phyloP scores from a whole-genome alignment of 2,113 vertebrate genomes.

The Oreochromis tanganicae region DNA sequence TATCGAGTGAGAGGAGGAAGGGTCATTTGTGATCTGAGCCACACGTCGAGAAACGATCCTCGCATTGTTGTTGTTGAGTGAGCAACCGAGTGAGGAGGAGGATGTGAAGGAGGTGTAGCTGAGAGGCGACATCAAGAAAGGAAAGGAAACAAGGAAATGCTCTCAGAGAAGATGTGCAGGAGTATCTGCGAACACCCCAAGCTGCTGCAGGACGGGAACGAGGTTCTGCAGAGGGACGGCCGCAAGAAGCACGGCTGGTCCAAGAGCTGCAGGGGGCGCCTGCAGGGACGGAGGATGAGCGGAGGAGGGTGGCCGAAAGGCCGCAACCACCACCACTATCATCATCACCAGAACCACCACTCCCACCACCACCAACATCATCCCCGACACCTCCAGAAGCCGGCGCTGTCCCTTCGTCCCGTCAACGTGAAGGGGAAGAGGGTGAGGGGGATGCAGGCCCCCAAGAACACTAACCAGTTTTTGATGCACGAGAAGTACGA shows the following conservation, averaged over 20 bases:
- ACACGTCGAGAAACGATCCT: neutral
- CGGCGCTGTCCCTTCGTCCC: slow-evolving; percentile 68
- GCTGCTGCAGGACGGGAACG: slow-evolving; percentile 11
- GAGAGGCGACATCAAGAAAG: slow-evolving; percentile 1
- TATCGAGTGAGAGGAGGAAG: neutral
- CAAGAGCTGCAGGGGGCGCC: slow-evolving; percentile 45
- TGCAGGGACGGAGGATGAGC: slow-evolving; percentile 24
- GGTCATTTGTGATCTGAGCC: slow-evolving; percentile 26
- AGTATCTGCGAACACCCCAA: slow-evolving; percentile 33
- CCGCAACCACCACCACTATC: slow-evolving; percentile 16
- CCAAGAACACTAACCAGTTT: slow-evolving; percentile 88
- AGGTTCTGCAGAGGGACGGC: slow-evolving; percentile 5
- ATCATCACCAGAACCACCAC: neutral
- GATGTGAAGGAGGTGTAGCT: slow-evolving; percentile 50
- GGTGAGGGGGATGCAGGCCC: slow-evolving; percentile 81
- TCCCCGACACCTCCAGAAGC: neutral
- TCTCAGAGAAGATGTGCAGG: slow-evolving; percentile 50
- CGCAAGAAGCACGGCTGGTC: slow-evolving; percentile 37
- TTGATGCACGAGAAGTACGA: slow-evolving; percentile 87
- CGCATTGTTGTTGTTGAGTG: slow-evolving; percentile 40
- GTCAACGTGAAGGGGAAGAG: slow-evolving; percentile 77
- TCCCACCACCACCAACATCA: slow-evolving; percentile 11
- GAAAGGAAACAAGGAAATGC: slow-evolving; percentile 37
- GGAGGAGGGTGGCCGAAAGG: slow-evolving; percentile 24
- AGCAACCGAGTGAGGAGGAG: slow-evolving; percentile 16